phyloP scores from a whole-genome alignment of 2,888 invertebrate species.

The Agonum fuliginosum region DNA sequence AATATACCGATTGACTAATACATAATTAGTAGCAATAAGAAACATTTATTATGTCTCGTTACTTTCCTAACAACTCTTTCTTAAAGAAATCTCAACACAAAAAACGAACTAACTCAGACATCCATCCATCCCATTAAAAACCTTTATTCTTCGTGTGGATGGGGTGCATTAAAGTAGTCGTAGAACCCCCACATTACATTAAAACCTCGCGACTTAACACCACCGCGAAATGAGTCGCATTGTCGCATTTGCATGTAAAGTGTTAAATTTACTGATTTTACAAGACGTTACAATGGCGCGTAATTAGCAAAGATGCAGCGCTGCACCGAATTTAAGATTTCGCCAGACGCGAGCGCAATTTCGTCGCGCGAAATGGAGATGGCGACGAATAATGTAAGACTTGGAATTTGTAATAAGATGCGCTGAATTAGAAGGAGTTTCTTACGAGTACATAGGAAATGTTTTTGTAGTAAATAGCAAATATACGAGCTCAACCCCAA shows the following conservation, averaged over 20 bases:
- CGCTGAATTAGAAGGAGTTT: neutral
- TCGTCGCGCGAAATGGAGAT: neutral
- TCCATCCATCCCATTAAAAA: neutral
- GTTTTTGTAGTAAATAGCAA: no score
- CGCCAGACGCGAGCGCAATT: constrained; percentile 18
- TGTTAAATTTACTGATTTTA: constrained; percentile 51
- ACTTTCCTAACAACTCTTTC: no score
- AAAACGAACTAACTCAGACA: neutral
- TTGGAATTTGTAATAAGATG: constrained; percentile 30
- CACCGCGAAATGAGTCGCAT: constrained; percentile 50
- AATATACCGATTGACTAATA: no score
- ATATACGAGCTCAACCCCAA: no score
- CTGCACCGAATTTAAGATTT: constrained; percentile 48
- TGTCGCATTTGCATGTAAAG: constrained; percentile 55
- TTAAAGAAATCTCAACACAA: no score
- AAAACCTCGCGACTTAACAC: constrained; percentile 29
- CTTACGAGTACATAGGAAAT: no score
- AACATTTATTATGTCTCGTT: no score
- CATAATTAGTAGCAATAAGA: no score
- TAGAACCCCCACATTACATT: constrained; percentile 25
- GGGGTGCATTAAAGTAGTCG: neutral
- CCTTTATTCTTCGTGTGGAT: no score
- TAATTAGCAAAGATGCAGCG: constrained; percentile 45
- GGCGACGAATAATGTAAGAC: constrained; percentile 1
- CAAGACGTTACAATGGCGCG: constrained; percentile 46